phyloP scores from a whole-genome alignment of 1,140 invertebrate genomes.

The Episyrphus balteatus region DNA sequence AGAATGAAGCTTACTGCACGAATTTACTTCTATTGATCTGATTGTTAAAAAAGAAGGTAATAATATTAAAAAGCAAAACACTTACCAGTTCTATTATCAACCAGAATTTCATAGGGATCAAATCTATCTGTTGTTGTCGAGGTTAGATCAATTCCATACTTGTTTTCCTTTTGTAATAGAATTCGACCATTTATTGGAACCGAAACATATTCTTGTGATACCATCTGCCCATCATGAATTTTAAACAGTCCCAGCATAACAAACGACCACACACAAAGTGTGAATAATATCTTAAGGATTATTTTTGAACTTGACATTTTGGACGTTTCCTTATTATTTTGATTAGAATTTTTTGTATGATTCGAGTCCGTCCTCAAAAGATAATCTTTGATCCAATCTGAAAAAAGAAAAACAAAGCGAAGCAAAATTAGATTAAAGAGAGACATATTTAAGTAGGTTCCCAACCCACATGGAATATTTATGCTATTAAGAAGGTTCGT shows the following conservation, averaged over 20 bases:
- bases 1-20: too few species aligned
- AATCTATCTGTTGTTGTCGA: slow-evolving; percentile 35
- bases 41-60: too few species aligned
- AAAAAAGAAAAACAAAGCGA: too few species aligned
- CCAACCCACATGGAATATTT: too few species aligned
- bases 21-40: too few species aligned
- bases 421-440: too few species aligned
- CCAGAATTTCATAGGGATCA: slow-evolving; percentile 33
- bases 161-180: slow-evolving; percentile 31
- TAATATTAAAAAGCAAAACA: too few species aligned
- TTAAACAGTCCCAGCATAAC: slow-evolving; percentile 35
- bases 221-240: slow-evolving; percentile 32
- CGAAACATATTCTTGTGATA: slow-evolving; percentile 21
- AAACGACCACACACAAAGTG: slow-evolving; percentile 35
- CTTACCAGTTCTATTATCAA: slow-evolving; percentile 35
- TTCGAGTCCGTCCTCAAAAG: too few species aligned
- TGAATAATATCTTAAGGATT: slow-evolving; percentile 33
- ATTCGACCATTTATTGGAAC: slow-evolving; percentile 31
- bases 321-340: slow-evolving; percentile 1
- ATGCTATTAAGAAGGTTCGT: too few species aligned
- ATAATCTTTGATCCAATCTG: too few species aligned
- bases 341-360: not conserved
- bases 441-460: too few species aligned
- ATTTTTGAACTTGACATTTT: slow-evolving; percentile 33
- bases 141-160: slow-evolving; percentile 26